Evolutionary conservation across 2,113 vertebrate genomes (phyloP).

Genomic region (Scytalopus superciliaris): DNA sequence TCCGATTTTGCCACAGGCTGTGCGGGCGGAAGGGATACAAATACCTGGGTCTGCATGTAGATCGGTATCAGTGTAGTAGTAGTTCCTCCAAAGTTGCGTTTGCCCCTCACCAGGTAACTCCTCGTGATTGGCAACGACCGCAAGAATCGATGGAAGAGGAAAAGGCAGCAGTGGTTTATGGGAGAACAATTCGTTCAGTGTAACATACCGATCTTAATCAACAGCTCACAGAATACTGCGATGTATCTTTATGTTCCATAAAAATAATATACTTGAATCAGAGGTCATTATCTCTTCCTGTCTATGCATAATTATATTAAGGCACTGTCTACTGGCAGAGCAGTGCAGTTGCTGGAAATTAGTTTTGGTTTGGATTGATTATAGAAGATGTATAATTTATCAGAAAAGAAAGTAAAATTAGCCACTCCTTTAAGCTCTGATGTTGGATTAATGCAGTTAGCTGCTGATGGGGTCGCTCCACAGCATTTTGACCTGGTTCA

Average conservation of each 20-base stretch:
- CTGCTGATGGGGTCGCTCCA: neutral
- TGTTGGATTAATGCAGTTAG: neutral
- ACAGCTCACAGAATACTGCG: neutral
- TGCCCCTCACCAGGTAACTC: neutral
- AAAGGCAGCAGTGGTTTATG: neutral
- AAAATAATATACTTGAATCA: constrained; percentile 47
- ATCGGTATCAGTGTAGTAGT: neutral
- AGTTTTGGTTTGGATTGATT: constrained; percentile 28
- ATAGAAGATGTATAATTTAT: neutral
- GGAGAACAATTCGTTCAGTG: neutral
- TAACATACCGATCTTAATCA: neutral
- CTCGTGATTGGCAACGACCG: neutral
- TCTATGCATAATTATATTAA: constrained; percentile 30
- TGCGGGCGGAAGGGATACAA: neutral
- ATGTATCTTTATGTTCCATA: neutral
- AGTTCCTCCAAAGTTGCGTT: constrained; percentile 31
- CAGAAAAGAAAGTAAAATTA: neutral
- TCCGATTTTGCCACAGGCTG: neutral
- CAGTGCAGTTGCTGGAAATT: constrained; percentile 16
- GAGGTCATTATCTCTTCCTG: constrained; percentile 57
- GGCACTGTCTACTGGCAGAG: neutral
- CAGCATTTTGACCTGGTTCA: neutral
- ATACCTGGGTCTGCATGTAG: neutral
- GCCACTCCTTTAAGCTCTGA: neutral
- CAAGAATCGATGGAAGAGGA: neutral